Base-by-base conservation (phyloP, 2,113 vertebrate species). In the Dicaeum eximium region DNA sequence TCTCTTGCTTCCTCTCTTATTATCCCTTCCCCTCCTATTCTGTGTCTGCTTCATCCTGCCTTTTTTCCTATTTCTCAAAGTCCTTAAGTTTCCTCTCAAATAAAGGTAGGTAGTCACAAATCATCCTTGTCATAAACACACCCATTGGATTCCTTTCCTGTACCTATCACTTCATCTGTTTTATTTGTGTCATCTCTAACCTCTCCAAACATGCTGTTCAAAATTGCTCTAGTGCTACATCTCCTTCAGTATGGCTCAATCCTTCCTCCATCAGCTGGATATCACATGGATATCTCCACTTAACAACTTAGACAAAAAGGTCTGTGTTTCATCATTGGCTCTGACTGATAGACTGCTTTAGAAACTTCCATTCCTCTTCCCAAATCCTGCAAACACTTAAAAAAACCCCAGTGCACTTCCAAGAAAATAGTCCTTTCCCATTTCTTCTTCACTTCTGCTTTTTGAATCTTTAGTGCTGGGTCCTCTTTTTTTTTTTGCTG, bases 371-470 rank as follows among this genome's bases (percentile, higher is more conserved):
- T 86, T 91, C 60, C 15, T 64, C 35, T 88, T 84, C 60, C 22
- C 15, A 93, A 91, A 83, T 71, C 17, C 57, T 84, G 33, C 45
- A 83, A 69, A 53, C 15, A 33, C 15, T 53, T 74, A 7, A 80
- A 65, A 57, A 78, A 12, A 0, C 0, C 5, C 9, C 24, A 53
- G 3, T 24, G 21, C 30, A 17, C 45, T 79, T 44, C 2, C 7
- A 57, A 66, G 69, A 51, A 44, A 44, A 2, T 2, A 0, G 0
- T 16, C 5, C 15, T 88, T 91, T 86, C 64, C 58, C 0, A 3
- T 11, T 80, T 92, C 18, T 37, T 96, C 22, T 40, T 97, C 20
- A 40, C 42, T 82, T 95, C 47, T 38, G 15, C 35, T 83, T 88
- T 74, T 90, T 69, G 19, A 79, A 20, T 75, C 48, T 65, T 61